Base-by-base conservation (phyloP, 2,797 vertebrate species). In the Betta splendens region DNA sequence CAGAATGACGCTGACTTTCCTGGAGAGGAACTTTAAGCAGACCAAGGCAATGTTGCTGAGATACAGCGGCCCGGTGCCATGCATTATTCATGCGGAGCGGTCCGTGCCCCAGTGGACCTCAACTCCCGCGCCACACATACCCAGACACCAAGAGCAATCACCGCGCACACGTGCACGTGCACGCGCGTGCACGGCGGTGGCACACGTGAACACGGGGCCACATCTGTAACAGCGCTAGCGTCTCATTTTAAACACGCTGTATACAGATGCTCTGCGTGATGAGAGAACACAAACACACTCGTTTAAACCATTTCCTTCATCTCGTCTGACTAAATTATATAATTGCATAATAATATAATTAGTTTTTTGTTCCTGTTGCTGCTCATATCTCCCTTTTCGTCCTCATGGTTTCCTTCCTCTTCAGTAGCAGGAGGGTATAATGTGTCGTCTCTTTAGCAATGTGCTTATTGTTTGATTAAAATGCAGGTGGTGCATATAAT, bases 31-130 rank as follows among this genome's bases (percentile, higher is more conserved):
- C 90, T 90, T 90, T 81, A 87, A 91, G 86, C 83, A 81, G 83
- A 85, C 67, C 66, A 67, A 76, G 79, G 77, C 86, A 72, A 80
- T 79, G 87, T 78, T 89, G 88, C 88, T 81, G 85, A 90, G 89
- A 89, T 87, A 89, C 90, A 85, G 63, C 79, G 84, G 89, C 85
- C 80, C 80, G 64, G 85, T 79, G 79, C 85, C 29, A 84, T 93
- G 88, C 82, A 93, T 93, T 91, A 93, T 93, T 92, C 90, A 93
- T 89, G 28, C 40, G 65, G 71, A 89, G 76, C 74, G 80, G 89
- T 86, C 84, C 74, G 76, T 84, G 82, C 87, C 87, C 81, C 89
- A 66, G 80, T 72, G 84, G 89, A 90, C 85, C 86, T 86, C 78
- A 75, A 87, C 89, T 90, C 88, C 85, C 69, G 75, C 75, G 74